A percentile compares a stretch with the other conserved stretches of the same genome.
Conservation (phyloP, 2,113 vertebrate genomes). For the Erpornis zantholeuca region DNA sequence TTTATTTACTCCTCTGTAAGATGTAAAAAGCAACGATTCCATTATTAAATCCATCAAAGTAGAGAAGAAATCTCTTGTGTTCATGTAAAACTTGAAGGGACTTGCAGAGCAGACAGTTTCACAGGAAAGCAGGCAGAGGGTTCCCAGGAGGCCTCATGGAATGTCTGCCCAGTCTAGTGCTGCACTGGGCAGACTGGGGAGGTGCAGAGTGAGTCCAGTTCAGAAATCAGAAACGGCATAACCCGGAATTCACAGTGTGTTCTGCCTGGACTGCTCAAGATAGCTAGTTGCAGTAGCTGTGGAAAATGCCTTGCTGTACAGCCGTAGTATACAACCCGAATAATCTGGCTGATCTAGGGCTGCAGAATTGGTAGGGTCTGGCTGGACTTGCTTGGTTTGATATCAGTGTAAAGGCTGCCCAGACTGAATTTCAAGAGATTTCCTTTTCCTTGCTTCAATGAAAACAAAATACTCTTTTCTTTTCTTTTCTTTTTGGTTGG, state of each 20-base stretch:
- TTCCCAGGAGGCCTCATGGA: not conserved
- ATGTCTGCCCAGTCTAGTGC: fast-evolving
- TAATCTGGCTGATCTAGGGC: not conserved
- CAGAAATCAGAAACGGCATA: not conserved
- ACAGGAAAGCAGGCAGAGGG: not conserved
- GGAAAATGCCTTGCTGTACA: not conserved
- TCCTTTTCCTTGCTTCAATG: not conserved
- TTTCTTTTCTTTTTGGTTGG: not conserved
- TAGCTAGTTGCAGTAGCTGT: not conserved
- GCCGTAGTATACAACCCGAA: not conserved
- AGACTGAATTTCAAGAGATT: not conserved
- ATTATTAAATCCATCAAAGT: not conserved
- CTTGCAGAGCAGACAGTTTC: not conserved
- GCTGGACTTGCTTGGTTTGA: not conserved
- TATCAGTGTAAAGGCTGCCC: not conserved
- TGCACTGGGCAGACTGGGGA: not conserved
- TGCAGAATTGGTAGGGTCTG: not conserved
- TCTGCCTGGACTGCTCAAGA: not conserved
- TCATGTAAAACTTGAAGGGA: not conserved
- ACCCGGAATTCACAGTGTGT: not conserved
- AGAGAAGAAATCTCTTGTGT: not conserved
- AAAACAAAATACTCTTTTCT: not conserved
- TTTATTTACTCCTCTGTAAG: not conserved
- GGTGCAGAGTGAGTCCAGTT: not conserved
- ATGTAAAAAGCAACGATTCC: not conserved